Percentiles rank a stretch among this genome's conserved stretches.
Conservation (phyloP, 2,888 invertebrate genomes). For the Boloria euphrosyne region DNA sequence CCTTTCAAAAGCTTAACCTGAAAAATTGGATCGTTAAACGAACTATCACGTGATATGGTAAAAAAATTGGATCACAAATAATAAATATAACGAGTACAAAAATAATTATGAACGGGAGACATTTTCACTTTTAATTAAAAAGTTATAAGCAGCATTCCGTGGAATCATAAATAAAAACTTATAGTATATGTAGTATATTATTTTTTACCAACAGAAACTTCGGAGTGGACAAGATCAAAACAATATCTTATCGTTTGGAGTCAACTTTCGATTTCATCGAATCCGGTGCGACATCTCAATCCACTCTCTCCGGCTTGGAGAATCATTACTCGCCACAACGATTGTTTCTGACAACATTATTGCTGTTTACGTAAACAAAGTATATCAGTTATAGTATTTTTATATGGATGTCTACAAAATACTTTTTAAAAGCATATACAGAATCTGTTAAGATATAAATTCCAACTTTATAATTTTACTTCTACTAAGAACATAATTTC, state of each 20-base stretch:
- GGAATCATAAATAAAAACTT: background rate
- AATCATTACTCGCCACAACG: slow-evolving; percentile 37
- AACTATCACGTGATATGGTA: too few species aligned
- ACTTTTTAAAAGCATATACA: too few species aligned
- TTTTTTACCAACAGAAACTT: background rate
- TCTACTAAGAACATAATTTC: too few species aligned
- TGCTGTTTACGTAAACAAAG: slow-evolving; percentile 19
- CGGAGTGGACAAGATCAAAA: slow-evolving; percentile 15
- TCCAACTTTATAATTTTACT: too few species aligned
- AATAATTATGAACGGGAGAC: too few species aligned
- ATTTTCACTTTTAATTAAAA: too few species aligned
- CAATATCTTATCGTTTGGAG: slow-evolving; percentile 45
- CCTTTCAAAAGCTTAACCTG: too few species aligned
- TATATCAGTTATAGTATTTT: background rate
- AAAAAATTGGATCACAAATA: too few species aligned
- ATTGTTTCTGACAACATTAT: slow-evolving; percentile 27
- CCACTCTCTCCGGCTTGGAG: slow-evolving; percentile 49
- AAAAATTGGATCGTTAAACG: too few species aligned
- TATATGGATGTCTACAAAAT: background rate
- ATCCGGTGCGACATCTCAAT: slow-evolving; percentile 51
- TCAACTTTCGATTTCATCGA: slow-evolving; percentile 61
- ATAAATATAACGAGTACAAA: too few species aligned
- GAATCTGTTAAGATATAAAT: too few species aligned
- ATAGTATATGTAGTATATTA: background rate
- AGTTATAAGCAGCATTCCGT: too few species aligned